Percentiles rank a stretch among this genome's conserved stretches.
Evolutionary conservation across 2,113 vertebrate species (phyloP).

Genomic region (Euleptes europaea): DNA sequence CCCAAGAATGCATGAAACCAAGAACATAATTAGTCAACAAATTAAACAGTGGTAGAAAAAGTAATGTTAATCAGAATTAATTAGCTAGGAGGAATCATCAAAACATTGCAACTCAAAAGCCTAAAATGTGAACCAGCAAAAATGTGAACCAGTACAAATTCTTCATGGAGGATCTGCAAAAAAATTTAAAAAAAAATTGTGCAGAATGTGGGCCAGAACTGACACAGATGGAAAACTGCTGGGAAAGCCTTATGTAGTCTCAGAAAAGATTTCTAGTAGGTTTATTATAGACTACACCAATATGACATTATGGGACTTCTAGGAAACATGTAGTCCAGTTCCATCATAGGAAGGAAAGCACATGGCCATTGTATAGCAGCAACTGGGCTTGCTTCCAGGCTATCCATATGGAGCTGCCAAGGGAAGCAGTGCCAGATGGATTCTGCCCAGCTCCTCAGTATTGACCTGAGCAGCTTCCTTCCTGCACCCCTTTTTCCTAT

Average conservation of each 20-base stretch:
- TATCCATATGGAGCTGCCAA: neutral
- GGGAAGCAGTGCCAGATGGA: neutral
- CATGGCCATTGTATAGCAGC: neutral
- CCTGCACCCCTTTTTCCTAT: neutral
- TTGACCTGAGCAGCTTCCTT: neutral
- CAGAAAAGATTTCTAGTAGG: neutral
- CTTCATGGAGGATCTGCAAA: too few species aligned
- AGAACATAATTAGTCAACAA: too few species aligned
- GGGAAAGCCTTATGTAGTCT: neutral
- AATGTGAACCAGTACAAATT: too few species aligned
- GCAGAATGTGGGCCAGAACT: neutral
- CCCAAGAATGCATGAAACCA: too few species aligned
- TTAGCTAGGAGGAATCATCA: too few species aligned
- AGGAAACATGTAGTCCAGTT: neutral
- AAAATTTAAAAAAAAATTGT: neutral
- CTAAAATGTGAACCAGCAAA: too few species aligned
- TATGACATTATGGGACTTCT: neutral
- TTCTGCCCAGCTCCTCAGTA: neutral
- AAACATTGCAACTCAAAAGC: too few species aligned
- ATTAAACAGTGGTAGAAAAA: too few species aligned
- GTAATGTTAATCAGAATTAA: too few species aligned
- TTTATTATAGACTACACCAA: neutral
- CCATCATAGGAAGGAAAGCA: neutral
- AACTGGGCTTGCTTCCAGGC: neutral
- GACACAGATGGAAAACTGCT: neutral